Percentiles rank a stretch among this genome's conserved stretches.
phyloP scores from a whole-genome alignment of 2,888 invertebrate species.

The Drosophila parthenogenetica region DNA sequence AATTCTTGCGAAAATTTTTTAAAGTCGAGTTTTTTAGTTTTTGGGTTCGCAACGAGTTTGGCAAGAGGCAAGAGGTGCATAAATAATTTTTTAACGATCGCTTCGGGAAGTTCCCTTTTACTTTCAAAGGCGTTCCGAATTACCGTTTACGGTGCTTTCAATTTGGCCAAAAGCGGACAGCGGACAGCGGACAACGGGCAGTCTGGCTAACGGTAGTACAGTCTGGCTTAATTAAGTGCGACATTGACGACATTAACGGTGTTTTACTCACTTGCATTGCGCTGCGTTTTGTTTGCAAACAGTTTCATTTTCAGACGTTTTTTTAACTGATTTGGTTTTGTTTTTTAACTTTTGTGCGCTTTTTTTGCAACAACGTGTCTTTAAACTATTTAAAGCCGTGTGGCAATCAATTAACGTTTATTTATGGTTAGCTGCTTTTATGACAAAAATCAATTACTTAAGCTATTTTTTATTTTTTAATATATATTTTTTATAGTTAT shows the following conservation, averaged over 20 bases:
- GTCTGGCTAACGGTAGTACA: conserved; percentile 6
- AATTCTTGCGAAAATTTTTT: no score
- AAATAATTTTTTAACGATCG: conserved; percentile 48
- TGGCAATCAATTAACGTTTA: conserved; percentile 52
- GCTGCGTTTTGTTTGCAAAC: conserved; percentile 71
- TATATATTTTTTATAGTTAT: no score
- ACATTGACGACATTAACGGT: conserved; percentile 2
- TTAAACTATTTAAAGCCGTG: conserved; percentile 24
- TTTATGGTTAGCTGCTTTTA: conserved; percentile 39
- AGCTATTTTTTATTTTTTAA: conserved; percentile 2
- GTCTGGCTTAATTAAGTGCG: conserved; percentile 61
- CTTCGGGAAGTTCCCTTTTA: conserved; percentile 63
- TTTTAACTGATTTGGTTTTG: conserved; percentile 27
- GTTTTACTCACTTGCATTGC: conserved; percentile 77
- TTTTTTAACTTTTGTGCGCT: background rate
- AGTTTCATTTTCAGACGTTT: conserved; percentile 64
- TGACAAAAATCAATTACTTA: conserved; percentile 59
- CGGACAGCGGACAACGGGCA: conserved; percentile 12
- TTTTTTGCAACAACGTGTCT: conserved; percentile 14
- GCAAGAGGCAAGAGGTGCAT: conserved; percentile 49
- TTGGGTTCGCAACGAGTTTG: conserved; percentile 50
- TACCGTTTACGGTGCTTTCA: conserved; percentile 56
- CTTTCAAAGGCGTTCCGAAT: conserved; percentile 46
- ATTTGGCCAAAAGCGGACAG: conserved; percentile 43
- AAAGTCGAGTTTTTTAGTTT: no score